Conservation (phyloP, 92 coral and sea anemone species). For the Hydrozoanthus gracilis region DNA sequence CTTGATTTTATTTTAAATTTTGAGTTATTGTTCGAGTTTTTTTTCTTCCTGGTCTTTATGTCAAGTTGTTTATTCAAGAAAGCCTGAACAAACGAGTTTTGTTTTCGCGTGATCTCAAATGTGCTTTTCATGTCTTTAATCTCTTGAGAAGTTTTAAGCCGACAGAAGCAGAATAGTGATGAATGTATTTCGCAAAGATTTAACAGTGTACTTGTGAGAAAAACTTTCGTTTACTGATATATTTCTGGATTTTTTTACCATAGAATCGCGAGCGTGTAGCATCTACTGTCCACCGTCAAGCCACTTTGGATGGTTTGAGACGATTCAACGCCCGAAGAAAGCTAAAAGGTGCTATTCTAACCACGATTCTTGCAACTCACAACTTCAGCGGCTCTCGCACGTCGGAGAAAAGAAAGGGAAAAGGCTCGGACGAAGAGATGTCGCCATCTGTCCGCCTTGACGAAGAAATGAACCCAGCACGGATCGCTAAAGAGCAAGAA, state of each 20-base stretch:
- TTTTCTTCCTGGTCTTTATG: neutral
- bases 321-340: constrained; percentile 97
- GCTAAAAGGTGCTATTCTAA: constrained; percentile 94
- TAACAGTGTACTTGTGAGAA: neutral
- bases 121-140: neutral
- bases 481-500: constrained; percentile 73
- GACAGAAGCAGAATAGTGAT: no score
- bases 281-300: constrained; percentile 96
- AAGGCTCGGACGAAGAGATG: constrained; percentile 90
- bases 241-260: neutral
- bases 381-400: constrained; percentile 72
- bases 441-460: constrained; percentile 53
- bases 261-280: constrained; percentile 98
- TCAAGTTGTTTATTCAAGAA: neutral
- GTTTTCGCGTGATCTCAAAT: no score
- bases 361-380: constrained; percentile 91
- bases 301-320: constrained; percentile 92
- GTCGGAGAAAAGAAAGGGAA: constrained; percentile 67
- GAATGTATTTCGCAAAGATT: neutral
- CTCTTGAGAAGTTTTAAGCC: neutral
- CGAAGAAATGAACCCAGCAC: constrained; percentile 59
- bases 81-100: neutral
- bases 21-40: neutral
- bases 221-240: neutral
- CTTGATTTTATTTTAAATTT: neutral